phyloP scores from a whole-genome alignment of 2,797 vertebrate genomes.

The Mormyrops boulengeri region DNA sequence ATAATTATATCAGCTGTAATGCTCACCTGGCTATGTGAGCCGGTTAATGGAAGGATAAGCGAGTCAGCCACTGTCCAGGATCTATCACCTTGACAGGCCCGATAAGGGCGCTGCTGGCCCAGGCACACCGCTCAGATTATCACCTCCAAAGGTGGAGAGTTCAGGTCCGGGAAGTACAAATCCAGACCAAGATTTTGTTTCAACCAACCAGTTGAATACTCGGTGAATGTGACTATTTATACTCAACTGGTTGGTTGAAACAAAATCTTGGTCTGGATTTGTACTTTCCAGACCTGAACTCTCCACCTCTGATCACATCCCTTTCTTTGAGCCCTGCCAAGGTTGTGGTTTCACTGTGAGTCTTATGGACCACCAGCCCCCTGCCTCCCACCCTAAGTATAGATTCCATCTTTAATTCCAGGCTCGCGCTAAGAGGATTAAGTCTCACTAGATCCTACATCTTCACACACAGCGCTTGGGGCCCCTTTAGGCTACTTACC shows the following conservation, averaged over 20 bases:
- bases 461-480: not conserved
- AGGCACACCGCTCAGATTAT: not conserved
- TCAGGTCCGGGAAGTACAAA: not conserved
- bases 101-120: not conserved
- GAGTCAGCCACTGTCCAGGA: not conserved
- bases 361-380: not conserved
- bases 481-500: not conserved
- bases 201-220: not conserved
- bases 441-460: slow-evolving; percentile 49
- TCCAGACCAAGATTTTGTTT: not conserved
- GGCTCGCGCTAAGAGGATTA: slow-evolving; percentile 63
- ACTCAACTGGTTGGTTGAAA: not conserved
- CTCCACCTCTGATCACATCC: not conserved
- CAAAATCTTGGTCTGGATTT: not conserved
- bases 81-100: not conserved
- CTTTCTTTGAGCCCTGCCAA: not conserved
- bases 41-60: not conserved
- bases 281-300: not conserved
- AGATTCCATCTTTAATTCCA: slow-evolving; percentile 52
- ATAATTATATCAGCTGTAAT: not conserved
- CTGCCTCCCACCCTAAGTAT: not conserved
- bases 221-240: not conserved
- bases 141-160: not conserved
- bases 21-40: not conserved
- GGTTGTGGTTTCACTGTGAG: not conserved